Conservation (phyloP, 2,888 invertebrate genomes). For the Azorinus chamasolen region DNA sequence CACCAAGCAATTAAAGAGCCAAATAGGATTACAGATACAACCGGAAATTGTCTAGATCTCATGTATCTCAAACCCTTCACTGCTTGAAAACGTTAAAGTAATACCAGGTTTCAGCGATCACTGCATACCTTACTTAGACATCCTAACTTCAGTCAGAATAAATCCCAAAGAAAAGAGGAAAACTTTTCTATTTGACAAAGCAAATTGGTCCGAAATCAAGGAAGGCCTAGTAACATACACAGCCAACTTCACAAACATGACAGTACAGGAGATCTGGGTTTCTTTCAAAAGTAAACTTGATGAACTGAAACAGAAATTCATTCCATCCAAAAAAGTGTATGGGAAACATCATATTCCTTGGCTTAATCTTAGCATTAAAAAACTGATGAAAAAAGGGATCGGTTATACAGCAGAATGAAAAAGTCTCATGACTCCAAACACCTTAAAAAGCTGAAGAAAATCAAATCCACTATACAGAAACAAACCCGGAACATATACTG, state of each 20-base stretch:
- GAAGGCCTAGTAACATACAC: background rate
- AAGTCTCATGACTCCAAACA: background rate
- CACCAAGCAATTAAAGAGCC: slow-evolving; percentile 20
- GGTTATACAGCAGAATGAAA: background rate
- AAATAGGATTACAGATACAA: slow-evolving; percentile 19
- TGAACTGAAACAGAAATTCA: background rate
- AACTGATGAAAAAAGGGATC: slow-evolving; percentile 9
- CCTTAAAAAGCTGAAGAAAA: background rate
- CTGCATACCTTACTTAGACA: slow-evolving; percentile 26
- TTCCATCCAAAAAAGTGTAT: background rate
- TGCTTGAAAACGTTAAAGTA: slow-evolving; percentile 17
- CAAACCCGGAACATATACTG: background rate
- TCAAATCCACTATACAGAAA: background rate
- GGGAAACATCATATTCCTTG: background rate
- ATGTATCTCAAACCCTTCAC: slow-evolving; percentile 11
- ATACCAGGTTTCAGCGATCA: slow-evolving; percentile 34
- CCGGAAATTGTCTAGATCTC: slow-evolving; percentile 25
- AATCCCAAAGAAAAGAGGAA: slow-evolving; percentile 19
- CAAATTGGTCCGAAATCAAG: slow-evolving; percentile 25
- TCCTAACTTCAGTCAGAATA: slow-evolving; percentile 13
- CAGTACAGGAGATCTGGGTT: slow-evolving; percentile 15
- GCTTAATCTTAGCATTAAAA: slow-evolving; percentile 2
- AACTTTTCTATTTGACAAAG: slow-evolving; percentile 21
- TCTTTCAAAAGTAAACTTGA: background rate
- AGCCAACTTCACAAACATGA: slow-evolving; percentile 10